Conservation (phyloP, 1,140 invertebrate species). For the Venturia canescens region DNA sequence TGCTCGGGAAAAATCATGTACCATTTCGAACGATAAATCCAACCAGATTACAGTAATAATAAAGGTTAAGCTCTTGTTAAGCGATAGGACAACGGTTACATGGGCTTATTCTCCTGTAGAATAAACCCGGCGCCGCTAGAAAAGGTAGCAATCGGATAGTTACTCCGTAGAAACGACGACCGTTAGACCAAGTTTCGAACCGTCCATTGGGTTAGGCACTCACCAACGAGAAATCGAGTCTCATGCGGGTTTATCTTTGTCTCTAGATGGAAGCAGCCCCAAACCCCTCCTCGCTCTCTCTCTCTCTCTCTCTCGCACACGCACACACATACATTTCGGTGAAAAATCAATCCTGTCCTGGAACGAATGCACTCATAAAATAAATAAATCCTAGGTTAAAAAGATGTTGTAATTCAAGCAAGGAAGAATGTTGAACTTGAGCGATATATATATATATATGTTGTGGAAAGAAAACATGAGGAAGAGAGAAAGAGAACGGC, state of each 20-base stretch:
- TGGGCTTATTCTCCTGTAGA: neutral
- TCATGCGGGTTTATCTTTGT: neutral
- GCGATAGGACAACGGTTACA: no score
- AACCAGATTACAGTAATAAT: no score
- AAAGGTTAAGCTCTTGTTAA: no score
- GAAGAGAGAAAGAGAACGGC: neutral
- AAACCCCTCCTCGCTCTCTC: slow-evolving; percentile 16
- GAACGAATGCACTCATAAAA: slow-evolving; percentile 35
- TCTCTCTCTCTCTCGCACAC: no score
- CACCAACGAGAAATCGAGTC: neutral
- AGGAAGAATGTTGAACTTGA: slow-evolving; percentile 50
- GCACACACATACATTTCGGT: neutral
- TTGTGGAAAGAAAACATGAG: no score
- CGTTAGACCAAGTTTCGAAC: neutral
- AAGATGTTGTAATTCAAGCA: slow-evolving; percentile 49
- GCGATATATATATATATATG: slow-evolving; percentile 33
- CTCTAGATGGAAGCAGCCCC: neutral
- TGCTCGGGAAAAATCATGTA: no score
- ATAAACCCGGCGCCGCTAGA: neutral
- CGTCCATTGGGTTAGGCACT: neutral
- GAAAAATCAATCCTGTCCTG: neutral
- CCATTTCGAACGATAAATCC: no score
- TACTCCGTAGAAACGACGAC: neutral
- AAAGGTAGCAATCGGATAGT: neutral
- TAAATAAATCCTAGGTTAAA: slow-evolving; percentile 54